Conservation (phyloP, 2,888 invertebrate genomes). For the Hydropsyche betteni region DNA sequence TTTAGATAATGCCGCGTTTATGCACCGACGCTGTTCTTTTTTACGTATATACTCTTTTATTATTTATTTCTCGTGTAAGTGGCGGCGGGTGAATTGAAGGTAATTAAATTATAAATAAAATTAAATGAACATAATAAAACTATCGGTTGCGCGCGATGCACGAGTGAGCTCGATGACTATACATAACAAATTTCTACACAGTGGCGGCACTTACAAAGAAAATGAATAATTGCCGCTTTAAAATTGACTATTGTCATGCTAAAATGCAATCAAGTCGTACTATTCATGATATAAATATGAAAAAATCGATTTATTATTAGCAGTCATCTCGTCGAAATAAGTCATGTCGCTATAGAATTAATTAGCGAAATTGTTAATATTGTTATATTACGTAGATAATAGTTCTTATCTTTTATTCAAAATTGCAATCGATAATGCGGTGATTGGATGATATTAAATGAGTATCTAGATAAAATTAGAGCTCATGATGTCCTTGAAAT, state of each 20-base stretch:
- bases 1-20: too few species aligned
- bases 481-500: background rate
- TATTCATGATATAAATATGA: too few species aligned
- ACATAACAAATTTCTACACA: background rate
- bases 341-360: too few species aligned
- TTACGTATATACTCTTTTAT: too few species aligned
- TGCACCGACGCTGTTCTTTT: too few species aligned
- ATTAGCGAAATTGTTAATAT: too few species aligned
- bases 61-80: too few species aligned
- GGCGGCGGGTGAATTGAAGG: constrained; percentile 16
- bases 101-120: constrained; percentile 29
- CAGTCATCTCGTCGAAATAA: too few species aligned
- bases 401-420: background rate
- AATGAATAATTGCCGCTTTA: background rate
- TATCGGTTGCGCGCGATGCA: constrained; percentile 30
- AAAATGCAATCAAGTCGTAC: too few species aligned
- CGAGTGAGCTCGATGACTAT: constrained; percentile 25
- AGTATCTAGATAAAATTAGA: background rate
- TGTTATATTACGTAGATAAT: too few species aligned
- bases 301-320: background rate
- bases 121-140: constrained; percentile 29
- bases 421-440: too few species aligned
- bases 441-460: background rate
- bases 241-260: too few species aligned
- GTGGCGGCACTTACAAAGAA: constrained; percentile 1